A percentile compares a stretch with the other conserved stretches of the same genome.
Evolutionary conservation across 2,113 vertebrate genomes (phyloP).

Genomic region (Vulpes vulpes): DNA sequence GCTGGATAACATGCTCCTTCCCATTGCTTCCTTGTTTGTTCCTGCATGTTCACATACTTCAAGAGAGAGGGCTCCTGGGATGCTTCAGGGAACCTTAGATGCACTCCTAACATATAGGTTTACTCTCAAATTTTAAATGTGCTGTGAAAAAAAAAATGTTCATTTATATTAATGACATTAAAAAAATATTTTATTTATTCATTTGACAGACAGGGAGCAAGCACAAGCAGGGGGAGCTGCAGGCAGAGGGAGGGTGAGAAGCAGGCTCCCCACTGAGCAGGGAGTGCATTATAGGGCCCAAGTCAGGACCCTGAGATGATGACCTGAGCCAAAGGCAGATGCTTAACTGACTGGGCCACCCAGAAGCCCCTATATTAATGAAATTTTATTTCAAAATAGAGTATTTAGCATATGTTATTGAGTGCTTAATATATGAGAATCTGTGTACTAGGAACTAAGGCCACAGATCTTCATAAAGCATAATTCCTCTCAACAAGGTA

Average conservation of each 20-base stretch:
- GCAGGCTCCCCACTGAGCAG: too few species aligned
- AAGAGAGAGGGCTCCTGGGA: not conserved
- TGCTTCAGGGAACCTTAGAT: not conserved
- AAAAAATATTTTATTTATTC: too few species aligned
- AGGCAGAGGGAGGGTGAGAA: too few species aligned
- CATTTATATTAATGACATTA: not conserved
- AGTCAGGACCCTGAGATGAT: too few species aligned
- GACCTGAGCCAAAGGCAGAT: too few species aligned
- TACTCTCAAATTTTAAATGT: not conserved
- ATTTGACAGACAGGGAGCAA: too few species aligned
- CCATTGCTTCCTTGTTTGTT: not conserved
- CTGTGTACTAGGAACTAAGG: not conserved
- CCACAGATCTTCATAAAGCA: not conserved
- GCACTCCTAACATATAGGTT: not conserved
- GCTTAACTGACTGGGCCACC: too few species aligned
- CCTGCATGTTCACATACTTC: accelerated
- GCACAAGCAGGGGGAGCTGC: too few species aligned
- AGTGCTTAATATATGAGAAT: not conserved
- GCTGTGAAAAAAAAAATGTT: not conserved
- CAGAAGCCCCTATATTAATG: not conserved
- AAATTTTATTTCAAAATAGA: not conserved
- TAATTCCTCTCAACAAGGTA: not conserved
- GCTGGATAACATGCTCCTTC: not conserved
- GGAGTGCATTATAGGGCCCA: too few species aligned
- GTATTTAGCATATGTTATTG: not conserved